Evolutionary conservation across 2,113 vertebrate genomes (phyloP).

Genomic region (Leptobrachium leishanense): DNA sequence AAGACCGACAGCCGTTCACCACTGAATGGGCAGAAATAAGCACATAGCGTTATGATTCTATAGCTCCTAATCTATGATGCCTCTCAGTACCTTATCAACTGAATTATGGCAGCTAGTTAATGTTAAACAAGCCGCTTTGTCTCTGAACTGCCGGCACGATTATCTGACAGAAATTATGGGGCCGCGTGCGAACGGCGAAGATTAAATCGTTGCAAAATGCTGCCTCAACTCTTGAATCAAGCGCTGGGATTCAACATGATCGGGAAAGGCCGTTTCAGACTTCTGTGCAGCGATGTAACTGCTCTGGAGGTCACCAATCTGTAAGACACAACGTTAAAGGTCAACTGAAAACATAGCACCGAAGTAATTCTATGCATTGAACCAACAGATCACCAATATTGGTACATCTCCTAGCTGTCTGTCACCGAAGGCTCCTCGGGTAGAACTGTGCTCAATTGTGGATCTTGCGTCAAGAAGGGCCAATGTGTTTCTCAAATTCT

Average conservation of each 20-base stretch:
- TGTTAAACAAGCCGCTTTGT: not conserved
- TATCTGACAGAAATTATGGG: not conserved
- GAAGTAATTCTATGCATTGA: too few relatives aligned
- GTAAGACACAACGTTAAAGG: conserved; percentile 42
- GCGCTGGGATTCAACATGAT: conserved; percentile 89
- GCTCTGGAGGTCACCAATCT: conserved; percentile 96
- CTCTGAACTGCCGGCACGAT: not conserved
- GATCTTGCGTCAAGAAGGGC: too few relatives aligned
- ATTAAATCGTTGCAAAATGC: conserved; percentile 75
- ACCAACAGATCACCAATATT: too few relatives aligned
- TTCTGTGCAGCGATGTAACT: conserved; percentile 87
- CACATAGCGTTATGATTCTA: not conserved
- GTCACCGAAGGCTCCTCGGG: too few relatives aligned
- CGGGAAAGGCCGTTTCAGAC: conserved; percentile 87
- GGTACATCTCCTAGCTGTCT: too few relatives aligned
- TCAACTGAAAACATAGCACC: too few relatives aligned
- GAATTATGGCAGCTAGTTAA: not conserved
- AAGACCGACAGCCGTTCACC: too few relatives aligned
- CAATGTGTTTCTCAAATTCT: too few relatives aligned
- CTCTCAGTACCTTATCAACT: not conserved
- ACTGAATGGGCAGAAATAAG: too few relatives aligned
- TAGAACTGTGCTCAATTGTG: too few relatives aligned
- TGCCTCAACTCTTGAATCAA: conserved; percentile 85
- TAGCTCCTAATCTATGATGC: not conserved
- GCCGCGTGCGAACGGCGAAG: not conserved